Conservation (phyloP, 2,888 invertebrate genomes). For the Macroteleia sp. region DNA sequence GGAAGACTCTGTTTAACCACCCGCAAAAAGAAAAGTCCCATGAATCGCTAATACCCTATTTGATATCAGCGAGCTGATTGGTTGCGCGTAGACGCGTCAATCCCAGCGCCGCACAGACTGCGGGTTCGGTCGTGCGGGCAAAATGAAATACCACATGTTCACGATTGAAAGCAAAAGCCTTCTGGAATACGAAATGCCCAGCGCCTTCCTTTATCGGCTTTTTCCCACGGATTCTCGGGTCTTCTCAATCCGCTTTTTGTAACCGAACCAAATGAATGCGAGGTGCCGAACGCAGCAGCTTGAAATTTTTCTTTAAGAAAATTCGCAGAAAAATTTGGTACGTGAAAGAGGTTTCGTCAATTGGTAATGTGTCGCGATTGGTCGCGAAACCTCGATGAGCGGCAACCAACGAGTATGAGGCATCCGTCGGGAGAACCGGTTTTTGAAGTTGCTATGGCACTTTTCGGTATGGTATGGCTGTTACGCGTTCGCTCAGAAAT, state of each 20-base stretch:
- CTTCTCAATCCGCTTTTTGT: not conserved
- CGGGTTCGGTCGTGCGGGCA: conserved; percentile 60
- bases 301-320: conserved; percentile 1
- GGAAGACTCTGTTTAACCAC: not conserved
- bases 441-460: conserved; percentile 89
- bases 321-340: not conserved
- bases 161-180: conserved; percentile 46
- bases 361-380: conserved; percentile 79
- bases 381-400: conserved; percentile 80
- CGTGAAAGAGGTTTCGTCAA: conserved; percentile 19
- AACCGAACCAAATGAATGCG: conserved; percentile 15
- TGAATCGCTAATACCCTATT: conserved; percentile 7
- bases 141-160: conserved; percentile 59
- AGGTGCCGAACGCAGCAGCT: not conserved
- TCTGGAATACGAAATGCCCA: conserved; percentile 38
- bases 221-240: not conserved
- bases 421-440: conserved; percentile 80
- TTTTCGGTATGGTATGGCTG: conserved; percentile 94
- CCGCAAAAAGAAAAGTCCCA: conserved; percentile 4
- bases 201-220: conserved; percentile 1
- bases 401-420: conserved; percentile 81
- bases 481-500: conserved; percentile 92
- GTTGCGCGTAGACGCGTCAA: conserved; percentile 28
- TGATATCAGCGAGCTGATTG: conserved; percentile 25
- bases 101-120: conserved; percentile 47